Evolutionary conservation across 2,888 invertebrate genomes (phyloP).

Genomic region (Aphelenchoides bicaudatus): DNA sequence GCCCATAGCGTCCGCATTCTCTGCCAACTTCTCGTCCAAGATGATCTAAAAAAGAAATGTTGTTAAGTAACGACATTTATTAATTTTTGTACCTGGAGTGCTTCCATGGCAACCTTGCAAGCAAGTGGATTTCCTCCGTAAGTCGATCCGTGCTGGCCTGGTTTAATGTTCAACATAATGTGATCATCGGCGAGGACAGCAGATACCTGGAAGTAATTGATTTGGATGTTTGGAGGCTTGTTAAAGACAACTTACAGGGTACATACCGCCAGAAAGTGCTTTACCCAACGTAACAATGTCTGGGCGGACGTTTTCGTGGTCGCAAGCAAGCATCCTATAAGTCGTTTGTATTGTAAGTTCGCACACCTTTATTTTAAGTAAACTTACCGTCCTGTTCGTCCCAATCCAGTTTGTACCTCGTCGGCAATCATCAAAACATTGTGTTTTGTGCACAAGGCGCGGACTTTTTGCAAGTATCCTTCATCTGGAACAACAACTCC

Average conservation of each 20-base stretch:
- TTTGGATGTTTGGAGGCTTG: no score
- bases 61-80: no score
- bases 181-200: constrained; percentile 79
- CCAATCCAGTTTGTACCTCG: constrained; percentile 89
- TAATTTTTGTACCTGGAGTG: constrained; percentile 77
- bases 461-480: constrained; percentile 77
- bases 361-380: no score
- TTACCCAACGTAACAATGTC: constrained; percentile 88
- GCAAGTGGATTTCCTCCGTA: constrained; percentile 95
- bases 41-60: constrained; percentile 64
- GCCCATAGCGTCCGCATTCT: constrained; percentile 78
- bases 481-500: constrained; percentile 82
- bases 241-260: no score
- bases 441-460: constrained; percentile 80
- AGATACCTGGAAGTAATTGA: no score
- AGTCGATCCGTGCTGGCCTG: constrained; percentile 92
- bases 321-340: constrained; percentile 57
- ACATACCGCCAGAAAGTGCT: constrained; percentile 84
- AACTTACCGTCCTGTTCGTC: constrained; percentile 75
- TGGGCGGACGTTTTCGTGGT: constrained; percentile 81
- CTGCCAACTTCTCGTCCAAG: constrained; percentile 79
- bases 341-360: no score
- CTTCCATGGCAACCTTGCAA: constrained; percentile 79
- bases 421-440: constrained; percentile 91
- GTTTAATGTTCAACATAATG: constrained; percentile 80